Percentiles rank a stretch among this genome's conserved stretches.
phyloP scores from a whole-genome alignment of 1,140 invertebrate species.

The Diorhabda sublineata region DNA sequence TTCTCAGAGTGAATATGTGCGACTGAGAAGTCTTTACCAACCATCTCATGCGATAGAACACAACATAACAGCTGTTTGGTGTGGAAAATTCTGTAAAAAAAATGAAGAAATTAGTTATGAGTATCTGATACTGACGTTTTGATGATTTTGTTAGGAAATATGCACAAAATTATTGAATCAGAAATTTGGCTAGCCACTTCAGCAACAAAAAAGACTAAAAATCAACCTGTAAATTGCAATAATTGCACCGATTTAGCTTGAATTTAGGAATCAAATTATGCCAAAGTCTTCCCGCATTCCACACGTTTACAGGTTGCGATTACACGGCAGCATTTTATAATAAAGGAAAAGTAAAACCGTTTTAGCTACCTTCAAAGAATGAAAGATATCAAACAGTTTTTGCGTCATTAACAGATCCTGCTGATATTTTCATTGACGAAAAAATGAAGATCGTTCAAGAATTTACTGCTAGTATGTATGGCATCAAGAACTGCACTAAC shows the following conservation, averaged over 20 bases:
- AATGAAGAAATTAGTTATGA: slow-evolving; percentile 22
- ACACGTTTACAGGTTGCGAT: slow-evolving; percentile 41
- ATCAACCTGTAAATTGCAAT: slow-evolving; percentile 5
- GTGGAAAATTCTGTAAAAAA: too few species aligned
- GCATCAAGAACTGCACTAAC: slow-evolving; percentile 31
- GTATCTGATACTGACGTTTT: slow-evolving; percentile 39
- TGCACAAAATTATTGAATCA: too few species aligned
- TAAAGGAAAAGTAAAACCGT: slow-evolving; percentile 33
- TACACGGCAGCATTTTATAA: too few species aligned
- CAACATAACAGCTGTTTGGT: too few species aligned
- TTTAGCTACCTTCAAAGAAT: slow-evolving; percentile 41
- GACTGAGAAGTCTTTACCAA: too few species aligned
- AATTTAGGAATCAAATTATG: slow-evolving; percentile 39
- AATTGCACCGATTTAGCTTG: slow-evolving; percentile 38
- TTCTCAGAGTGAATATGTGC: too few species aligned
- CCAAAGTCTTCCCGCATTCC: slow-evolving; percentile 36
- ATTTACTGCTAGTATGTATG: slow-evolving; percentile 23
- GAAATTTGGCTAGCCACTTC: too few species aligned
- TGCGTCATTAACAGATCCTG: slow-evolving; percentile 29
- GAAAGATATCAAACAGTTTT: slow-evolving; percentile 39
- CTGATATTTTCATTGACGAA: slow-evolving; percentile 20
- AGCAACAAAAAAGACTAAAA: too few species aligned
- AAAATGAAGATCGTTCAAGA: slow-evolving; percentile 19
- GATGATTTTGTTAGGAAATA: not conserved
- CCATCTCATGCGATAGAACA: too few species aligned